These are phyloP conservation scores for Philereme transversata DNA, from an alignment of 2,888 invertebrate species.

Conservation along the genomic window DNA sequence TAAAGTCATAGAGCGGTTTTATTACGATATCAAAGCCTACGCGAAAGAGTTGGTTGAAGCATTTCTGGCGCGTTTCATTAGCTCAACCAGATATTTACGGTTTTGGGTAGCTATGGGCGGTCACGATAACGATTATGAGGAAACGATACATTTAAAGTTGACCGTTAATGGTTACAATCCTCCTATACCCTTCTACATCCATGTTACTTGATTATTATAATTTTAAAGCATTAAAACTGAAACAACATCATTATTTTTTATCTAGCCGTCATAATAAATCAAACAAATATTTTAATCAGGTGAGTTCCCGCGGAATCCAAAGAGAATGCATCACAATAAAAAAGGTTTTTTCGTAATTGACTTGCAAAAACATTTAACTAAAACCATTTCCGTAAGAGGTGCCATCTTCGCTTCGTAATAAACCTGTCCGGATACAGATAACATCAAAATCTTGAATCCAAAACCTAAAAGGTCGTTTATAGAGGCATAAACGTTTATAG, in stretches of 20 bases:
- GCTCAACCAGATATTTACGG: slow-evolving; percentile 55
- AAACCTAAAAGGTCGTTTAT: slow-evolving; percentile 80
- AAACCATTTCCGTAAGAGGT: slow-evolving; percentile 58
- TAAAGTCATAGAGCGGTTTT: slow-evolving; percentile 59
- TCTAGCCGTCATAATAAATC: slow-evolving; percentile 41
- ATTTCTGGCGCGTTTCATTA: slow-evolving; percentile 61
- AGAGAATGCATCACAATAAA: slow-evolving; percentile 36
- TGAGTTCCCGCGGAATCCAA: slow-evolving; percentile 33
- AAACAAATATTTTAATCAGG: slow-evolving; percentile 39
- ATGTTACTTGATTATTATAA: slow-evolving; percentile 43
- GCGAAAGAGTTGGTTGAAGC: slow-evolving; percentile 45
- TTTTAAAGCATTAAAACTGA: slow-evolving; percentile 40
- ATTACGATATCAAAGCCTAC: slow-evolving; percentile 63
- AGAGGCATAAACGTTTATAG: slow-evolving; percentile 81
- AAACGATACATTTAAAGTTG: slow-evolving; percentile 50
- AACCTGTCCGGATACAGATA: slow-evolving; percentile 72
- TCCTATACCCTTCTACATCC: slow-evolving; percentile 49
- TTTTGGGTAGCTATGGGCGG: slow-evolving; percentile 65
- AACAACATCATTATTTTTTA: slow-evolving; percentile 41
- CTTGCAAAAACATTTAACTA: slow-evolving; percentile 45
- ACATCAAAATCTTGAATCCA: slow-evolving; percentile 74
- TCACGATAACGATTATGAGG: slow-evolving; percentile 61
- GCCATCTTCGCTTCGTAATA: slow-evolving; percentile 68
- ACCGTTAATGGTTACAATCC: slow-evolving; percentile 46
- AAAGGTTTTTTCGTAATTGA: slow-evolving; percentile 37